Conservation (phyloP, 2,797 vertebrate species). For the Anomalospiza imberbis region DNA sequence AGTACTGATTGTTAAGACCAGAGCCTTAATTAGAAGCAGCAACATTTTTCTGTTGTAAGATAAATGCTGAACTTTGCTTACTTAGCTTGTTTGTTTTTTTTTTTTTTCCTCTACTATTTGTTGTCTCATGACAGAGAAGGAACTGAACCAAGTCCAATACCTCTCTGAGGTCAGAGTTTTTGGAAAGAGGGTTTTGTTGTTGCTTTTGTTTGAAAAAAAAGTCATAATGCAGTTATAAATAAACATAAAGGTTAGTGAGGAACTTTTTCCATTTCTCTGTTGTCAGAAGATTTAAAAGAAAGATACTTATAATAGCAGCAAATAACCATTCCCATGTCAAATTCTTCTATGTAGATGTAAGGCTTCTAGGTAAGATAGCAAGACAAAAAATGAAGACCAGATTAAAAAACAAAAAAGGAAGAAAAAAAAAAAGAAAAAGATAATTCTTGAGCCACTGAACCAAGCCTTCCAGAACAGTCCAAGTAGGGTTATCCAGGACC, state of each 20-base stretch:
- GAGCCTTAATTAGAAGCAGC: background rate
- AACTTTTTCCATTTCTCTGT: background rate
- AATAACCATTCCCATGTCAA: background rate
- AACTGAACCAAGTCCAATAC: background rate
- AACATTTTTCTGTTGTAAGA: background rate
- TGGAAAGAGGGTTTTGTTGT: background rate
- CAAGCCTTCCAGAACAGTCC: background rate
- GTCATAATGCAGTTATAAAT: background rate
- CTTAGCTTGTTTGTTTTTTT: background rate
- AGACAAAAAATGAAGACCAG: background rate
- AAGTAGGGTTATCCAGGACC: background rate
- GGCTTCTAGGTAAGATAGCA: background rate
- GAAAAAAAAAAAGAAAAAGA: fast-evolving
- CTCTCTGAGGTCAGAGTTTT: background rate
- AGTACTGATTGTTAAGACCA: background rate
- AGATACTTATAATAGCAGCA: background rate
- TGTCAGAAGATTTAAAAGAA: background rate
- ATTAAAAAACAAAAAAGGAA: background rate
- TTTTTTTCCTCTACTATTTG: background rate
- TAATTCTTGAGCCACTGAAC: background rate
- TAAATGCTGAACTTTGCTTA: background rate
- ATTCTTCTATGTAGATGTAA: background rate
- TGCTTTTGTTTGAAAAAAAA: background rate
- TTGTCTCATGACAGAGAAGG: background rate
- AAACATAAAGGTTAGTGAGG: background rate